Base-by-base conservation (phyloP, 2,888 invertebrate species). In the Nesidiocoris tenuis region DNA sequence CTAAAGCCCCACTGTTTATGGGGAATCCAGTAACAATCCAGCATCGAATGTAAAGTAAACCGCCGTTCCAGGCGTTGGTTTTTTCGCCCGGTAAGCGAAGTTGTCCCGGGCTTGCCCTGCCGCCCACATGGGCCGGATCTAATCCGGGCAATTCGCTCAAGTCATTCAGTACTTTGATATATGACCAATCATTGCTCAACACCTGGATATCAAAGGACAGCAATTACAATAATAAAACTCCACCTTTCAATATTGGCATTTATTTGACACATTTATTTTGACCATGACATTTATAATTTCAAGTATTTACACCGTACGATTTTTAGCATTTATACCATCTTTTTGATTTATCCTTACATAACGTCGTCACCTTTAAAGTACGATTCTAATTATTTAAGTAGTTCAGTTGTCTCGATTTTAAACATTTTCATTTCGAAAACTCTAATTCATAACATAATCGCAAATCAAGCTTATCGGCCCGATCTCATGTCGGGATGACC, bases 181-280 rank as follows among this genome's bases (percentile, higher is more conserved):
- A n/a, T n/a, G n/a, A n/a, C n/a, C n/a, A n/a, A n/a, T n/a, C n/a
- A n/a, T n/a, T n/a, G n/a, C n/a, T n/a, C n/a, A n/a, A n/a, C n/a
- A n/a, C n/a, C 12, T 39, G 39, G 39, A 39, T 39, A 39, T 39
- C 3, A 12, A 12, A 7, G 3, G 39, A 39, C 39, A 12, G 39
- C 3, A 39, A 39, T 39, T 39, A 39, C 12, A 39, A 39, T n/a
- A n/a, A n/a, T n/a, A n/a, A n/a, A n/a, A n/a, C n/a, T 3, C 39
- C 39, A 39, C 39, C 3, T 39, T 39, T 3, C 3, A 12, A 39
- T 70, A 70, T 70, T 70, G 56, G n/a, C n/a, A 18, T 70, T 70
- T 72, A 61, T 61, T 72, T 72, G 55, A 63, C 72, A 72, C 72
- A 72, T 72, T 72, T 61, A 72, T 57, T 72, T 23, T 25, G 55